These are phyloP conservation scores for Bombyx huttoni DNA, from an alignment of 2,888 invertebrate species.

Conservation along the genomic window DNA sequence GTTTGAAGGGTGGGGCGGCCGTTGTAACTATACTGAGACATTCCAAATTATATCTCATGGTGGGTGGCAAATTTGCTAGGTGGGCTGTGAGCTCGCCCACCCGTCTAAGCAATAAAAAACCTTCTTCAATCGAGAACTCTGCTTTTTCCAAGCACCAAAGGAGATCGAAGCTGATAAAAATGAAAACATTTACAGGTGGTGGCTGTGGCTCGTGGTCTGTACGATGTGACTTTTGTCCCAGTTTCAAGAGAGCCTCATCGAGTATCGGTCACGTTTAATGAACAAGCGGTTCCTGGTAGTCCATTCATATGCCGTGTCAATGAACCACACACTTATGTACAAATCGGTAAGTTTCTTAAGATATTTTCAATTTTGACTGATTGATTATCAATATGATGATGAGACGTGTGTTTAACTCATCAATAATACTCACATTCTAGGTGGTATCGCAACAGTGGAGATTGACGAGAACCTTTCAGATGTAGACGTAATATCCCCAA, in stretches of 20 bases:
- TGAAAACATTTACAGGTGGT: slow-evolving; percentile 74
- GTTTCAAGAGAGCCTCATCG: slow-evolving; percentile 91
- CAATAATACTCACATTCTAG: slow-evolving; percentile 17
- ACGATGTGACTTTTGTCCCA: slow-evolving; percentile 93
- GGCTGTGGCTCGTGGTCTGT: slow-evolving; percentile 90
- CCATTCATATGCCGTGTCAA: slow-evolving; percentile 88
- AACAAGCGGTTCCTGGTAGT: slow-evolving; percentile 90
- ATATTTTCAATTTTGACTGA: too few species aligned
- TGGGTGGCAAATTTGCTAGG: too few species aligned
- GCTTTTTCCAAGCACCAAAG: too few species aligned
- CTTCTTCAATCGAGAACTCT: too few species aligned
- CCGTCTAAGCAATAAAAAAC: too few species aligned
- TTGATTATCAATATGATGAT: too few species aligned
- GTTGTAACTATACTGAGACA: too few species aligned
- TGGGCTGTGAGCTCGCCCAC: too few species aligned
- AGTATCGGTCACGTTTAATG: slow-evolving; percentile 95
- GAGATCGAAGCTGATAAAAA: slow-evolving; percentile 3
- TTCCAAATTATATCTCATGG: too few species aligned
- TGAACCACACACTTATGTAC: slow-evolving; percentile 81
- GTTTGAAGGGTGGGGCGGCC: too few species aligned
- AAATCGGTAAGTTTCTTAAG: slow-evolving; percentile 71
- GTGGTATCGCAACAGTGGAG: slow-evolving; percentile 74
- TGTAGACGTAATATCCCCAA: slow-evolving; percentile 77
- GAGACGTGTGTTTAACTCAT: too few species aligned
- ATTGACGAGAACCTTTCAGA: slow-evolving; percentile 74